phyloP scores from a whole-genome alignment of 2,888 invertebrate genomes.

The Chrysotoxum bicinctum region DNA sequence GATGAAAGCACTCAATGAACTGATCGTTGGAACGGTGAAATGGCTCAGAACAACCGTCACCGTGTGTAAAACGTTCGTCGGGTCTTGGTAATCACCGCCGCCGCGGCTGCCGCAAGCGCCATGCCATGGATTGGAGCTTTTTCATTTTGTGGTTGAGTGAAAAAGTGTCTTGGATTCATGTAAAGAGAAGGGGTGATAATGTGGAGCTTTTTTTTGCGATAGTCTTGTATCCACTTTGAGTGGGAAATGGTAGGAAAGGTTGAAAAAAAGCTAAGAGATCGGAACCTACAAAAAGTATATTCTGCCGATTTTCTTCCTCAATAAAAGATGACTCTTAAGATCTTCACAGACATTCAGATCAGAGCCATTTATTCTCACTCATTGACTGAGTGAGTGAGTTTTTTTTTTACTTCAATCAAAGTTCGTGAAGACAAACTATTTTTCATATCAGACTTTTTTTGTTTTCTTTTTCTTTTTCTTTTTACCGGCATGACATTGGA shows the following conservation, averaged over 20 bases:
- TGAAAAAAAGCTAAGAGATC: neutral
- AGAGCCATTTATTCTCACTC: neutral
- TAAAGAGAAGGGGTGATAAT: neutral
- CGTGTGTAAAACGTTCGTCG: neutral
- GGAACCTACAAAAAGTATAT: neutral
- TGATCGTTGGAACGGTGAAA: slow-evolving; percentile 42
- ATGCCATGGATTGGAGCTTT: slow-evolving; percentile 31
- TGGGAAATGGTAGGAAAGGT: neutral
- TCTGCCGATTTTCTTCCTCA: neutral
- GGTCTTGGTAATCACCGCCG: neutral
- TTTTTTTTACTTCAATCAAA: neutral
- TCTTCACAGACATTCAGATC: neutral
- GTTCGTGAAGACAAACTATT: neutral
- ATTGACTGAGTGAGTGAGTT: neutral
- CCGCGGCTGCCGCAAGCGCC: neutral
- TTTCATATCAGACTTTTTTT: neutral
- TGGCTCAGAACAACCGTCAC: slow-evolving; percentile 35
- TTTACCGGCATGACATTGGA: neutral
- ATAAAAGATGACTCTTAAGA: neutral
- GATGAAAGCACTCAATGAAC: slow-evolving; percentile 66
- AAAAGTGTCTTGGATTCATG: slow-evolving; percentile 15
- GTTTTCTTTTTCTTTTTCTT: neutral
- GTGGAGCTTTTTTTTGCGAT: slow-evolving; percentile 10
- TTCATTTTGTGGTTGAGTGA: slow-evolving; percentile 33
- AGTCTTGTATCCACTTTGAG: slow-evolving; percentile 3